phyloP scores from a whole-genome alignment of 2,797 vertebrate species.

The Scleropages formosus region DNA sequence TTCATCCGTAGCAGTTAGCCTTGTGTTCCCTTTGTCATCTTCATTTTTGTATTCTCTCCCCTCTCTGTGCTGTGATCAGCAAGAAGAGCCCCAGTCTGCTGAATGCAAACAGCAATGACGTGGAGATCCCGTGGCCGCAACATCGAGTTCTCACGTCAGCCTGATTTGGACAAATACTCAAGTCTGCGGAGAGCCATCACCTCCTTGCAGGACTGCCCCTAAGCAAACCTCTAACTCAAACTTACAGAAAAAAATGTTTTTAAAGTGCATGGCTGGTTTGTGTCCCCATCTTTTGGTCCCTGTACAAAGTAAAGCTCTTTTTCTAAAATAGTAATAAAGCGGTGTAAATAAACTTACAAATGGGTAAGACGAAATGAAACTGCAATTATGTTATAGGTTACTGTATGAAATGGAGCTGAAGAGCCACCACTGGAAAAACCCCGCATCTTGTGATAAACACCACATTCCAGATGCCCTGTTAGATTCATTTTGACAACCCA shows the following conservation, averaged over 20 bases:
- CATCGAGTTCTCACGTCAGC: background rate
- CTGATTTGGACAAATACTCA: background rate
- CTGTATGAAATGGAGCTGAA: background rate
- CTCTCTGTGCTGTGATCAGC: slow-evolving; percentile 12
- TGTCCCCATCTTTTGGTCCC: background rate
- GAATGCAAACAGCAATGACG: slow-evolving; percentile 33
- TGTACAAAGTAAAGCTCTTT: slow-evolving; percentile 20
- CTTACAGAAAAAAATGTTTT: slow-evolving; percentile 11
- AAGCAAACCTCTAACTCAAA: slow-evolving; percentile 4
- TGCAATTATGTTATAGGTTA: slow-evolving; percentile 10
- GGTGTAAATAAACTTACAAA: slow-evolving; percentile 23
- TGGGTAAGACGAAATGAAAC: slow-evolving; percentile 14
- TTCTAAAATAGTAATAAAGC: slow-evolving; percentile 13
- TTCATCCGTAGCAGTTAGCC: background rate
- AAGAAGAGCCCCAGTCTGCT: slow-evolving; percentile 30
- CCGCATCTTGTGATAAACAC: slow-evolving; percentile 4
- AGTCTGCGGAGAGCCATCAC: slow-evolving; percentile 4
- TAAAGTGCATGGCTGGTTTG: slow-evolving; percentile 27
- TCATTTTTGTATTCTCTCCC: slow-evolving; percentile 1
- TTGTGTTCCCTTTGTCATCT: background rate
- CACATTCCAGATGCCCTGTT: slow-evolving; percentile 26
- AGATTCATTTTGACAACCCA: slow-evolving; percentile 20
- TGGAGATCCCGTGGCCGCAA: background rate
- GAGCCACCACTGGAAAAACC: slow-evolving; percentile 13
- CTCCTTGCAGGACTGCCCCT: background rate